These are phyloP conservation scores for Phodopus roborovskii DNA, from an alignment of 2,113 vertebrate species.

Conservation along the genomic window DNA sequence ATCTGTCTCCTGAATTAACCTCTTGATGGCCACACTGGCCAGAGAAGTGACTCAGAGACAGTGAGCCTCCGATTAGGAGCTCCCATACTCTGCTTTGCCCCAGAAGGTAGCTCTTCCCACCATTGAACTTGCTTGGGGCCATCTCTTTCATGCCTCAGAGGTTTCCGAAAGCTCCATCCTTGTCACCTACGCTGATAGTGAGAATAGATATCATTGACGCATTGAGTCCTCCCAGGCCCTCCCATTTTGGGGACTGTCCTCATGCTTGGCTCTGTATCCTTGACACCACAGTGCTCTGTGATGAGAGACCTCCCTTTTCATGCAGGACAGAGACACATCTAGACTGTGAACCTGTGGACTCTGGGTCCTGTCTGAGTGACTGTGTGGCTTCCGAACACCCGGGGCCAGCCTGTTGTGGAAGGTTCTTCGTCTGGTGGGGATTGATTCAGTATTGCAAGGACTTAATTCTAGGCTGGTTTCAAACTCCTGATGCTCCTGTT, in stretches of 20 bases:
- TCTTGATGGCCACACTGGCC: not conserved
- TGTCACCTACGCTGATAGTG: not conserved
- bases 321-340: not conserved
- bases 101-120: too few relatives aligned
- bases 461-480: not conserved
- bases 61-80: not conserved
- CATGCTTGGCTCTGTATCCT: not conserved
- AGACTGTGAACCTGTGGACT: not conserved
- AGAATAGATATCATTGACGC: not conserved
- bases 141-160: not conserved
- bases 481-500: not conserved
- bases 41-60: not conserved
- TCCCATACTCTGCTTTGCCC: not conserved
- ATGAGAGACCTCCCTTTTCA: not conserved
- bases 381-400: accelerated
- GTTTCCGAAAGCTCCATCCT: not conserved
- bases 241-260: not conserved
- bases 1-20: not conserved
- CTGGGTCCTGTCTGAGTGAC: not conserved
- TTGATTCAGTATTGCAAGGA: too few relatives aligned
- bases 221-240: not conserved
- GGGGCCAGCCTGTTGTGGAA: not conserved
- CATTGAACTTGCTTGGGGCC: not conserved
- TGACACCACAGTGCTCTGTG: too few relatives aligned
- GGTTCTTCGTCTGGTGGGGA: not conserved